Evolutionary conservation across 2,113 vertebrate species (phyloP).

Genomic region (Zapornia atra): DNA sequence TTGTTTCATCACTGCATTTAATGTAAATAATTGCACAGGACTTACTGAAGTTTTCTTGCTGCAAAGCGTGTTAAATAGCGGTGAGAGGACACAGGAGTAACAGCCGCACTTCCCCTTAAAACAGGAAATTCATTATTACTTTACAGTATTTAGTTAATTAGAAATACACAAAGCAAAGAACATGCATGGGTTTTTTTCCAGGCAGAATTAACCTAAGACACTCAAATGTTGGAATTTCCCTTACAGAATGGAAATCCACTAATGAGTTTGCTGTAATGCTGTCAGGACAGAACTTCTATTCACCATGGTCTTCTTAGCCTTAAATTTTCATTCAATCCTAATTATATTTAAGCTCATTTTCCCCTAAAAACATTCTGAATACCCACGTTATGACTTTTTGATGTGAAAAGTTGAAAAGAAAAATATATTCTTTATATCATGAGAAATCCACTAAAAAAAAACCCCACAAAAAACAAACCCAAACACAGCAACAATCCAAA

Average conservation of each 20-base stretch:
- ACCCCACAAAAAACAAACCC: too few relatives aligned
- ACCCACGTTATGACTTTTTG: background rate
- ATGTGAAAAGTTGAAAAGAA: background rate
- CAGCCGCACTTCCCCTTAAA: conserved; percentile 2
- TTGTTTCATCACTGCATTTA: background rate
- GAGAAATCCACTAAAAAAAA: background rate
- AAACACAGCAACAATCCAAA: too few relatives aligned
- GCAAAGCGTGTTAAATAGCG: conserved; percentile 23
- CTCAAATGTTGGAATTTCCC: background rate
- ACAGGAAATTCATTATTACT: conserved; percentile 44
- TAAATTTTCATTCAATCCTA: background rate
- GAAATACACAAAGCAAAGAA: background rate
- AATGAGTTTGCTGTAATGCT: background rate
- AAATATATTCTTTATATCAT: background rate
- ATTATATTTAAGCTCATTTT: background rate
- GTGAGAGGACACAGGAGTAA: background rate
- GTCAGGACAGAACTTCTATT: background rate
- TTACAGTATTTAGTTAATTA: background rate
- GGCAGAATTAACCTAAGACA: background rate
- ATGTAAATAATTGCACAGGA: background rate
- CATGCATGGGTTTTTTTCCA: background rate
- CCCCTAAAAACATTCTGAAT: background rate
- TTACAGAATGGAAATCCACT: background rate
- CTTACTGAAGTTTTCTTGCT: conserved; percentile 61
- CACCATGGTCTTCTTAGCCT: background rate